Evolutionary conservation across 2,888 invertebrate species (phyloP), one percentile per base, ranked within the genome.

Genomic region (Strigamia maritima): DNA sequence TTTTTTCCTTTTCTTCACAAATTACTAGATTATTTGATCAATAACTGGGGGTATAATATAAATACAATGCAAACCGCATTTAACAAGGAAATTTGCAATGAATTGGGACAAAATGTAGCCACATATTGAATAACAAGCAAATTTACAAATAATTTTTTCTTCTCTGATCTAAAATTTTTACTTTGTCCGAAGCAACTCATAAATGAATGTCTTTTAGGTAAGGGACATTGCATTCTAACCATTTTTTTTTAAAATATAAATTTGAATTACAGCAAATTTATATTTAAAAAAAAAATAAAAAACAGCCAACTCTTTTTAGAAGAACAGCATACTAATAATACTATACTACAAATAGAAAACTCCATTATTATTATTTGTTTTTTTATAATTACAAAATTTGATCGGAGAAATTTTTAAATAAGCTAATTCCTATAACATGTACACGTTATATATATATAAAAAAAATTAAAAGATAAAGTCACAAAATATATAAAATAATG

Each of bases 71-170:
- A 65, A 65, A 65, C 10, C 28, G 65, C 65, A 65, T 65, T 65
- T 65, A 65, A 65, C 65, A 65, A 65, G 65, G 65, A 24, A 65
- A 8, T 60, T 60, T 65, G 65, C 65, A 65, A 65, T 65, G 26
- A 65, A 65, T 49, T 49, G 28, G 28, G 26, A 65, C 65, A 65
- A 28, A 65, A 65, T 65, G 24, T 65, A 65, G 65, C 65, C 65
- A 65, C 65, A 65, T 65, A 65, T 65, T 65, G 65, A 28, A 28
- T 65, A 65, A 65, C 65, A 65, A 65, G 65, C 65, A 65, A 65
- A 65, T 65, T 8, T 65, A 65, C 28, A 65, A 26, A 65, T 65
- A 65, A 65, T 26, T 26, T 60, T 60, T 60, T 22, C 12, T 22
- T 60, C n/a, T 60, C 14, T 65, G 65, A 6, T 26, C 65, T 65